phyloP scores from a whole-genome alignment of 2,797 vertebrate genomes.

The Thaleichthys pacificus region DNA sequence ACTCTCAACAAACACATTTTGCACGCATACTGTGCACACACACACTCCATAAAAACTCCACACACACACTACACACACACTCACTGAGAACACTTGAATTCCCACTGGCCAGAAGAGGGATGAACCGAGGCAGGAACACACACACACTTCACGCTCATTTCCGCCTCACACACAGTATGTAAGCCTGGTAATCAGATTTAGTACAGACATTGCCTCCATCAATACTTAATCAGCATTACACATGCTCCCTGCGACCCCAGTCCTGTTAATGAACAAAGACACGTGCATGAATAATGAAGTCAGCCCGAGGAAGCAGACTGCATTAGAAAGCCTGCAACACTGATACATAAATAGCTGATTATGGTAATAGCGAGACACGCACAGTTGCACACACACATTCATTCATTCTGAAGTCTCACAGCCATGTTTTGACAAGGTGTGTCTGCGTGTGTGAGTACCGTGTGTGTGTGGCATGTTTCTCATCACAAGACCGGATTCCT shows the following conservation, averaged over 20 bases:
- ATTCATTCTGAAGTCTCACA: not conserved
- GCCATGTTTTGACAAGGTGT: constrained; percentile 16
- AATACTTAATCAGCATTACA: constrained; percentile 13
- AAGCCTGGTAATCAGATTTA: not conserved
- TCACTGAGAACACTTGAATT: not conserved
- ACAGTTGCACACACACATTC: not conserved
- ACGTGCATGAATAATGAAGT: not conserved
- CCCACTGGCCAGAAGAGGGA: too few species aligned
- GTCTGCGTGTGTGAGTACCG: not conserved
- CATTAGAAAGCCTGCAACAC: not conserved
- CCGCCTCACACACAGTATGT: not conserved
- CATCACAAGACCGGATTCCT: constrained; percentile 26
- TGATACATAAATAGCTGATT: not conserved
- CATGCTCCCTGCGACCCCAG: constrained; percentile 9
- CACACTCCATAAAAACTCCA: constrained; percentile 3
- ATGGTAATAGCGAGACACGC: not conserved
- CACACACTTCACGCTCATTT: not conserved
- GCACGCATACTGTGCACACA: not conserved
- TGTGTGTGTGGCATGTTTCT: constrained; percentile 9
- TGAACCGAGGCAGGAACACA: not conserved
- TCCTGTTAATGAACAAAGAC: not conserved
- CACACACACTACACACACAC: not conserved
- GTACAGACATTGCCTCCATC: constrained; percentile 5
- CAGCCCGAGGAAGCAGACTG: not conserved
- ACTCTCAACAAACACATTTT: not conserved